Base-by-base conservation (phyloP, 2,113 vertebrate species). In the Danionella cerebrum region DNA sequence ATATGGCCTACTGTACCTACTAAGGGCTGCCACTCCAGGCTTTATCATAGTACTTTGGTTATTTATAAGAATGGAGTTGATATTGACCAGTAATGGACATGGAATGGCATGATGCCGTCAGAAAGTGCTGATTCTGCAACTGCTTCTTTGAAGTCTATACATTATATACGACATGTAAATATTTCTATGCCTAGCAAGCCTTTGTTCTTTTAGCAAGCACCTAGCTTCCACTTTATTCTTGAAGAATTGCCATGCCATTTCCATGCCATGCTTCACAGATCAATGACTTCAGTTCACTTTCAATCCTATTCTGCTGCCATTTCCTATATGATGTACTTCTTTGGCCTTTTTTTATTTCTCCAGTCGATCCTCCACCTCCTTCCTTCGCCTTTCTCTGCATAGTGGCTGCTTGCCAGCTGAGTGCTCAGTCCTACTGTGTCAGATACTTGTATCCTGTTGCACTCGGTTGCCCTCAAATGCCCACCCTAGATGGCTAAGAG, bases 401-500 rank as follows among this genome's bases (percentile, higher is more conserved):
- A 29, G 57, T 53, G 51, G 51, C 57, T 29, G 38, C 18, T 27
- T 60, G 57, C 39, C 57, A 60, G 25, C 57, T 29, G 27, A 60
- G 41, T 60, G 57, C 39, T 45, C 16, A 1, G 51, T 33, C 5
- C 9, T 53, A 16, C 25, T 45, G 24, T 60, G 39, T 60, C 39
- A 45, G 57, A 45, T 29, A 14, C 57, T 60, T 60, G 57, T 60
- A 29, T 60, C 39, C 25, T 44, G 57, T 45, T 60, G 57, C 57
- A 60, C 39, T 60, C 57, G 42, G 39, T 31, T 60, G 39, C 57
- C 39, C 57, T 60, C 18, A 60, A 45, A 24, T 7, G 57, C 25
- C 57, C 57, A 29, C 57, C 57, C 14, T 27, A 44, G 16, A 33
- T 14, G 3, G 31, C 38, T 16, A 29, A 31, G 16, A 60, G 14